These are phyloP conservation scores for Deilephila porcellus DNA, from an alignment of 2,888 invertebrate species.

Conservation along the genomic window DNA sequence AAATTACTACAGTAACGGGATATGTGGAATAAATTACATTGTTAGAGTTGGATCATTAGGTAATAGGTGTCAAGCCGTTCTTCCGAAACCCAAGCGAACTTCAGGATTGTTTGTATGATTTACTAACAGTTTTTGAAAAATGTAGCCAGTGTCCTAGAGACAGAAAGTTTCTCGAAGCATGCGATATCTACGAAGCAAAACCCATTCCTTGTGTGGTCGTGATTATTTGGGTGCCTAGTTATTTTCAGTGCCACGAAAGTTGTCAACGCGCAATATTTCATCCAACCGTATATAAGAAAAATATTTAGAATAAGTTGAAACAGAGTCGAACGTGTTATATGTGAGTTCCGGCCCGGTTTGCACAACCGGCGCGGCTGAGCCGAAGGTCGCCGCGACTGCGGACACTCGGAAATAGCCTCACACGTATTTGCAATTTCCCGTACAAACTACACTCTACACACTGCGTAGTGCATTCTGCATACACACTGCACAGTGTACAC, in stretches of 20 bases:
- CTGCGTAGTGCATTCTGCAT: slow-evolving; percentile 11
- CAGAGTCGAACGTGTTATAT: slow-evolving; percentile 11
- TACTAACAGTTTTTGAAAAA: no score
- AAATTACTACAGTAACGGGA: no score
- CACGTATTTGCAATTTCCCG: slow-evolving; percentile 75
- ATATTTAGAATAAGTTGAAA: not conserved
- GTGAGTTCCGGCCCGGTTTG: slow-evolving; percentile 46
- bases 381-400: slow-evolving; percentile 67
- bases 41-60: no score
- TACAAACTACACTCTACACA: slow-evolving; percentile 41
- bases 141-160: no score
- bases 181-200: no score
- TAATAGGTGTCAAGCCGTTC: no score
- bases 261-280: not conserved
- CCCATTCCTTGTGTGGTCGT: no score
- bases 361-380: slow-evolving; percentile 50
- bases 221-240: no score
- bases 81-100: no score
- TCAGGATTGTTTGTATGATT: no score
- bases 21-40: no score
- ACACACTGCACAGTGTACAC: slow-evolving; percentile 1
- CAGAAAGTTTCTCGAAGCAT: no score
- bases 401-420: slow-evolving; percentile 73
- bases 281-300: not conserved
- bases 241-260: not conserved